These are phyloP conservation scores for Apostichopus leukothele DNA, from an alignment of 53 echinoderm and acorn worm genomes.

Conservation along the genomic window DNA sequence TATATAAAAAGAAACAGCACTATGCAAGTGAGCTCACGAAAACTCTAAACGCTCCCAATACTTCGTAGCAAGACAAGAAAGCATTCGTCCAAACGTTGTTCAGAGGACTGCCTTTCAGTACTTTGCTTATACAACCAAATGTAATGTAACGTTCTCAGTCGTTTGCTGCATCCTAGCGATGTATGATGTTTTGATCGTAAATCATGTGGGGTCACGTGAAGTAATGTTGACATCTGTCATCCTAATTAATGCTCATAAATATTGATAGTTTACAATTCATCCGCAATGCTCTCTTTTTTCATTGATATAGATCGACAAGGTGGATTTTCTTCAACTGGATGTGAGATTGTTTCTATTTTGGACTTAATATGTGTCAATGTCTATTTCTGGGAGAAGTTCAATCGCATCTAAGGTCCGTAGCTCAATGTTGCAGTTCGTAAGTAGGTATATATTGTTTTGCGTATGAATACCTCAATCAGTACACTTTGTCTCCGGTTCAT, in stretches of 20 bases:
- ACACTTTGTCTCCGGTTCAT: slow-evolving; percentile 25
- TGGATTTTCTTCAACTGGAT: not conserved
- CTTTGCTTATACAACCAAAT: not conserved
- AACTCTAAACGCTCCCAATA: too few species aligned
- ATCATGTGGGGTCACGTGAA: slow-evolving; percentile 44
- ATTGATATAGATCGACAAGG: not conserved
- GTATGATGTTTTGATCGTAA: slow-evolving; percentile 32
- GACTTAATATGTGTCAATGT: too few species aligned
- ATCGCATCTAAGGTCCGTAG: not conserved
- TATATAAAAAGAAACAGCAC: too few species aligned
- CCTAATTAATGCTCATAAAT: slow-evolving; percentile 43
- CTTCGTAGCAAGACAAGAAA: too few species aligned
- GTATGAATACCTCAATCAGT: not conserved
- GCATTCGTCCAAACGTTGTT: not conserved
- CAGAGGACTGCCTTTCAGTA: not conserved
- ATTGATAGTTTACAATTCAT: slow-evolving; percentile 50
- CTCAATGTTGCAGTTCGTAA: not conserved
- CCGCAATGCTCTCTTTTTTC: not conserved
- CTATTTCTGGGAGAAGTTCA: too few species aligned
- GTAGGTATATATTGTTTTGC: slow-evolving; percentile 2
- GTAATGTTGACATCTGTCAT: slow-evolving; percentile 39
- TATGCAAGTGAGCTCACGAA: too few species aligned
- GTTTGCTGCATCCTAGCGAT: not conserved
- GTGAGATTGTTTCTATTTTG: too few species aligned
- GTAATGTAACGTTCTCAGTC: not conserved